These are phyloP conservation scores for Nothoprocta pentlandii DNA, from an alignment of 2,113 vertebrate species.

Conservation along the genomic window DNA sequence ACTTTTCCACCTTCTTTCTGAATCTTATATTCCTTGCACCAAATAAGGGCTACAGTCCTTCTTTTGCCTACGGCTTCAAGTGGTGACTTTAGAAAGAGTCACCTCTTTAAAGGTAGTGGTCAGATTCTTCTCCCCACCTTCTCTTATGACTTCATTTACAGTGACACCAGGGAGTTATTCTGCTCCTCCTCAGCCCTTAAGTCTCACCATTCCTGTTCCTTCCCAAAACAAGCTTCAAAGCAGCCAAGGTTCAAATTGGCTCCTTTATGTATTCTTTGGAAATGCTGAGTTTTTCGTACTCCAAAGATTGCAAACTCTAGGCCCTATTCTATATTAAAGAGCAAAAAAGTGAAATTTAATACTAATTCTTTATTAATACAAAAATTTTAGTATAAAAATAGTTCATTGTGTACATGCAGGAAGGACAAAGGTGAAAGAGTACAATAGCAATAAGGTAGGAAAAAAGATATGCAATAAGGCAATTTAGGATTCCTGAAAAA, in stretches of 20 bases:
- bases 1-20: not conserved
- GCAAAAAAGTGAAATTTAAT: not conserved
- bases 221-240: not conserved
- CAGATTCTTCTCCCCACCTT: not conserved
- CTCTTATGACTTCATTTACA: not conserved
- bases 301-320: not conserved
- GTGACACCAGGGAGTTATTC: not conserved
- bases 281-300: not conserved
- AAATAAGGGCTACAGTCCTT: not conserved
- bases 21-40: not conserved
- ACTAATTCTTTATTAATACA: conserved; percentile 45
- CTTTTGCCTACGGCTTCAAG: not conserved
- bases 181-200: not conserved
- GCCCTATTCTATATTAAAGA: not conserved
- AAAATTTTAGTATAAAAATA: conserved; percentile 44
- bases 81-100: not conserved
- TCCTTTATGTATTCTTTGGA: accelerated
- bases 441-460: not conserved
- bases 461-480: not conserved
- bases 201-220: not conserved
- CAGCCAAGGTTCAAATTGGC: not conserved
- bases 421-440: not conserved
- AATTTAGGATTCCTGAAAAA: not conserved
- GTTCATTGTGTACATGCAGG: not conserved
- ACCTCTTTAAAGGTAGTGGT: not conserved